Percentiles rank a stretch among this genome's conserved stretches.
Conservation (phyloP, 2,888 invertebrate species). For the Phaonia tiefii region DNA sequence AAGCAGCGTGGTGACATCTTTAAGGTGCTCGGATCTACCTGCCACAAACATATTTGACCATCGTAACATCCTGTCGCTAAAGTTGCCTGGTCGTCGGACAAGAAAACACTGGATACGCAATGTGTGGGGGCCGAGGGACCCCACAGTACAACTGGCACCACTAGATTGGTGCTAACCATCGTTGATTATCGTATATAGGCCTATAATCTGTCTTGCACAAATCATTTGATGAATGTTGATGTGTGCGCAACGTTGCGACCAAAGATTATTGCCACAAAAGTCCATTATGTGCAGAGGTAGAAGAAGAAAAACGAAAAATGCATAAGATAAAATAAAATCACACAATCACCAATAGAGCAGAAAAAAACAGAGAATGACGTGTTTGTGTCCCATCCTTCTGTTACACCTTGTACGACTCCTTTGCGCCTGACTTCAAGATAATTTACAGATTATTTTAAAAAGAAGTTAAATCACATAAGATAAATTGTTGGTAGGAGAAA, state of each 20-base stretch:
- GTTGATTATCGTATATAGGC: slow-evolving; percentile 11
- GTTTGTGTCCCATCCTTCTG: neutral
- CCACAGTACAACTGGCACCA: slow-evolving; percentile 98
- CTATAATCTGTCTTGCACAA: slow-evolving; percentile 20
- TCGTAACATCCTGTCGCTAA: slow-evolving; percentile 98
- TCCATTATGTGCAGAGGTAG: neutral
- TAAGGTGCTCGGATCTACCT: slow-evolving; percentile 89
- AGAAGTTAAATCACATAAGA: too few relatives aligned
- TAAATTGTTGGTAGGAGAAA: too few relatives aligned
- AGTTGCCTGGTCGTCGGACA: slow-evolving; percentile 95
- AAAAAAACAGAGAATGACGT: slow-evolving; percentile 8
- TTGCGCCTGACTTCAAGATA: slow-evolving; percentile 13
- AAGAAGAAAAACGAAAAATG: slow-evolving; percentile 38
- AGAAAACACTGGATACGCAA: slow-evolving; percentile 95
- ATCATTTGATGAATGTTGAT: neutral
- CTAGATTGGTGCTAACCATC: slow-evolving; percentile 93
- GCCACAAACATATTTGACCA: slow-evolving; percentile 98
- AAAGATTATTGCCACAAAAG: slow-evolving; percentile 16
- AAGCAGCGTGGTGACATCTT: slow-evolving; percentile 96
- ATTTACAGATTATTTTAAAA: slow-evolving; percentile 8
- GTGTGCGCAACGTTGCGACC: slow-evolving; percentile 35
- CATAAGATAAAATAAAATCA: slow-evolving; percentile 47
- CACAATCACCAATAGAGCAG: slow-evolving; percentile 33
- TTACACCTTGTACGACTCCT: slow-evolving; percentile 46
- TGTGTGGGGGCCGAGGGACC: slow-evolving; percentile 97